phyloP scores from a whole-genome alignment of 2,888 invertebrate genomes.

The Pristionchus entomophagus region DNA sequence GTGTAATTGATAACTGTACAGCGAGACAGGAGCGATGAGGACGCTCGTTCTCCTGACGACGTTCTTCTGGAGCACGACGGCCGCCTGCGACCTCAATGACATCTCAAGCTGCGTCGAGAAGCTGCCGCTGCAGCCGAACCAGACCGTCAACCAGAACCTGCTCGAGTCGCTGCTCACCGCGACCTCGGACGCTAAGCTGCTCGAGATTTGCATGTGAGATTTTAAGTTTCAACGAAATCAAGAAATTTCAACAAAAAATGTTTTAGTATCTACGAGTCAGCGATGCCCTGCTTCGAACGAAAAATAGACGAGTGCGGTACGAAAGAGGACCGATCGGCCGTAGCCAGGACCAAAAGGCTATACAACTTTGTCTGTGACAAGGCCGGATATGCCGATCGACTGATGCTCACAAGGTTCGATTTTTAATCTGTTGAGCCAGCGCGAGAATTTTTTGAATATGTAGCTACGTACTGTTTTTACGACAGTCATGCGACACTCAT shows the following conservation, averaged over 20 bases:
- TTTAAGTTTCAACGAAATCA: neutral
- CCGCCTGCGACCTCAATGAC: constrained; percentile 40
- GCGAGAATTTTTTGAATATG: too few species aligned
- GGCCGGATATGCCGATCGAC: neutral
- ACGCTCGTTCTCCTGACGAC: neutral
- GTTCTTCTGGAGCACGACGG: neutral
- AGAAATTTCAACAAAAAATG: neutral
- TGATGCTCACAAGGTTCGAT: neutral
- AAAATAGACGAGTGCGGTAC: constrained; percentile 61
- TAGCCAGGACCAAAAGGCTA: constrained; percentile 59
- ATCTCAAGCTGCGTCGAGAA: constrained; percentile 54
- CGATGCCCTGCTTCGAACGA: constrained; percentile 61
- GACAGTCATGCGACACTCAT: too few species aligned
- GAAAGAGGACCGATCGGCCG: constrained; percentile 52
- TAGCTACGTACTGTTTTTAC: too few species aligned
- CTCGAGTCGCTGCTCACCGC: constrained; percentile 64
- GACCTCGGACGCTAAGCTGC: constrained; percentile 63
- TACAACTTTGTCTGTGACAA: constrained; percentile 49
- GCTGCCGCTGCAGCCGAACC: constrained; percentile 54
- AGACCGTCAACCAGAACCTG: constrained; percentile 55
- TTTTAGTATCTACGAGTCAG: constrained; percentile 57
- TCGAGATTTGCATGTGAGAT: constrained; percentile 64
- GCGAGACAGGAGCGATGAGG: neutral
- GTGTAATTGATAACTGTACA: too few species aligned
- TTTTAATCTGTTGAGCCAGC: too few species aligned